phyloP scores from a whole-genome alignment of 2,113 vertebrate genomes.

The Lycaon pictus region DNA sequence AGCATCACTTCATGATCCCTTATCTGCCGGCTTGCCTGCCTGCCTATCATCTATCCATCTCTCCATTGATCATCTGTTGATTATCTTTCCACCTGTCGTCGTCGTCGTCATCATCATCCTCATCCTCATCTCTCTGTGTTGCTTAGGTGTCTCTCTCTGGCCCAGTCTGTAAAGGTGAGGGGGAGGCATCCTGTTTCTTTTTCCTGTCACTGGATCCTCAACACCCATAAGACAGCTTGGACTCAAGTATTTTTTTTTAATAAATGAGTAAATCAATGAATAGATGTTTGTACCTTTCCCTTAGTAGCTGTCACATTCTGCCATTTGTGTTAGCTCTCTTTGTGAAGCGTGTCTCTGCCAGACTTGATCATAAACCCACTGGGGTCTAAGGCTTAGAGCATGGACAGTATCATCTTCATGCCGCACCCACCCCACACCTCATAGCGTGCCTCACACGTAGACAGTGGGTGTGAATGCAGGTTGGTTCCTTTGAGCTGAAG shows the following conservation, averaged over 20 bases:
- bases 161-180: not conserved
- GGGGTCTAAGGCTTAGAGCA: not conserved
- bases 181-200: not conserved
- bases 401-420: not conserved
- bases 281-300: slow-evolving; percentile 40
- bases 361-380: not conserved
- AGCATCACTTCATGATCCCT: not conserved
- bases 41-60: not conserved
- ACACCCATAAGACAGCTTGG: not conserved
- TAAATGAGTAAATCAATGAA: slow-evolving; percentile 43
- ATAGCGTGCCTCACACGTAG: not conserved
- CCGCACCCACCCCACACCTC: too few relatives aligned
- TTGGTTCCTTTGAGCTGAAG: slow-evolving; percentile 64
- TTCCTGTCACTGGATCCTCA: not conserved
- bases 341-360: slow-evolving; percentile 32
- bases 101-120: not conserved
- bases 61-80: not conserved
- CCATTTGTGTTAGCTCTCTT: slow-evolving; percentile 25
- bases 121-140: not conserved
- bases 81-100: not conserved
- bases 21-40: not conserved
- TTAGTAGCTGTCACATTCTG: not conserved
- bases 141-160: not conserved
- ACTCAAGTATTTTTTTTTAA: slow-evolving; percentile 5
- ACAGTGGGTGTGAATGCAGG: not conserved